Base-by-base conservation (phyloP, 2,797 vertebrate genomes). In the Aplochiton taeniatus region DNA sequence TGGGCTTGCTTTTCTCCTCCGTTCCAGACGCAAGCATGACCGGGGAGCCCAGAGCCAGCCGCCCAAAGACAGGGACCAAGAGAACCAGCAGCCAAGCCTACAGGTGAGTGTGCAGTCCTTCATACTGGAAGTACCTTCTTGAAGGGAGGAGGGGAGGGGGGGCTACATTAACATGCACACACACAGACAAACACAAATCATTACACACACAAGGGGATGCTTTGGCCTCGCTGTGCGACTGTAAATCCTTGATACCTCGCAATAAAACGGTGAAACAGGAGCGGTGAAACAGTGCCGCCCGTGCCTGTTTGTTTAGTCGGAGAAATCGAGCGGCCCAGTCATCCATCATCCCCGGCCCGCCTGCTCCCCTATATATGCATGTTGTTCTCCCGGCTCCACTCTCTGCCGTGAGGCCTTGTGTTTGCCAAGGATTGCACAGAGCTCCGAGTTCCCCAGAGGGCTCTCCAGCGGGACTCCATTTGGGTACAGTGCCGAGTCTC, bases 11-110 rank as follows among this genome's bases (percentile, higher is more conserved):
- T 44, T n/a, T 62, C 11, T 61, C 14, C 66, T 19, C 59, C 31
- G 9, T 58, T 53, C 44, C 50, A 75, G 69, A 72, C 47, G 18
- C 18, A 46, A 70, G n/a, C 48, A 78, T 73, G 76, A 72, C 73
- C 1, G 76, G 64, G 5, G 76, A 75, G 42, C 52, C 57, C 61
- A 63, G 58, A 49, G 8, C 61, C 42, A 67, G 44, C 58, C 71
- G 61, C 45, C 64, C 66, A 12, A 69, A 50, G 61, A 1, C 64
- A 17, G 61, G 69, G 16, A 45, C 56, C 63, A 75, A 73, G 58
- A 46, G 69, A 18, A 48, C 70, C 52, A 72, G 67, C 12, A 49
- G 20, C 17, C 53, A 73, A 43, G 56, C 61, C 12, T 75, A 73
- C 73, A 78, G 76, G 76, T 75, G 61, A 45, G 46, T 44, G 17